A percentile compares a stretch with the other conserved stretches of the same genome.
Evolutionary conservation across 2,113 vertebrate genomes (phyloP).

Genomic region (Chrysemys picta): DNA sequence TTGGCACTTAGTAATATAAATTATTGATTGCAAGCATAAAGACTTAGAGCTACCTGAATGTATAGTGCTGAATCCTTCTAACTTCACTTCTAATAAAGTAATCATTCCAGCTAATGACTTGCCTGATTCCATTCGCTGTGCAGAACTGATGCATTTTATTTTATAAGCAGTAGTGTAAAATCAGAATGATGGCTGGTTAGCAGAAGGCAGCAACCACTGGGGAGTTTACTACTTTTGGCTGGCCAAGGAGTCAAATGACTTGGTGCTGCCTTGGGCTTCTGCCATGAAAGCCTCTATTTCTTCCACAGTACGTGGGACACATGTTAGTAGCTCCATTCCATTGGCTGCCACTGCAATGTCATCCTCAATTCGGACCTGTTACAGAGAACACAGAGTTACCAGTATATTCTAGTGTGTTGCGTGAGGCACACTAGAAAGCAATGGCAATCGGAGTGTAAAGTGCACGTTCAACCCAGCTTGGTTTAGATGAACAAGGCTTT

Average conservation of each 20-base stretch:
- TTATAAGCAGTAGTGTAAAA: neutral
- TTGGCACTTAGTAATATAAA: neutral
- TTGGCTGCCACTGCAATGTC: slow-evolving; percentile 87
- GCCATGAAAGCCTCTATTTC: slow-evolving; percentile 96
- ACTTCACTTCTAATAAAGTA: neutral
- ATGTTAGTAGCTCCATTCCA: slow-evolving; percentile 92
- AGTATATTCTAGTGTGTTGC: accelerated
- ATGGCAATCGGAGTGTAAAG: accelerated
- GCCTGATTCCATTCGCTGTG: neutral
- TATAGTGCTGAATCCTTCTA: neutral
- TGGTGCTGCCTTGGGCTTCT: slow-evolving; percentile 48
- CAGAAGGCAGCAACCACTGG: neutral
- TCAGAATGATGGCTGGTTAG: neutral
- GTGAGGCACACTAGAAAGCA: neutral
- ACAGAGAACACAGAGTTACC: neutral
- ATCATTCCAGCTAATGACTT: neutral
- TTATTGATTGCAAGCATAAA: neutral
- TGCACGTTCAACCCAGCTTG: accelerated
- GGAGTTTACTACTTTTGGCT: slow-evolving; percentile 43
- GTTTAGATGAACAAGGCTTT: neutral
- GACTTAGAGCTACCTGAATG: neutral
- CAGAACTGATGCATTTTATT: neutral
- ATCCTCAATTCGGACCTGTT: slow-evolving; percentile 95
- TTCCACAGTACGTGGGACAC: slow-evolving; percentile 93
- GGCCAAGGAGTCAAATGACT: slow-evolving; percentile 66